A percentile compares a stretch with the other conserved stretches of the same genome.
phyloP scores from a whole-genome alignment of 2,113 vertebrate genomes.

The Odocoileus virginianus region DNA sequence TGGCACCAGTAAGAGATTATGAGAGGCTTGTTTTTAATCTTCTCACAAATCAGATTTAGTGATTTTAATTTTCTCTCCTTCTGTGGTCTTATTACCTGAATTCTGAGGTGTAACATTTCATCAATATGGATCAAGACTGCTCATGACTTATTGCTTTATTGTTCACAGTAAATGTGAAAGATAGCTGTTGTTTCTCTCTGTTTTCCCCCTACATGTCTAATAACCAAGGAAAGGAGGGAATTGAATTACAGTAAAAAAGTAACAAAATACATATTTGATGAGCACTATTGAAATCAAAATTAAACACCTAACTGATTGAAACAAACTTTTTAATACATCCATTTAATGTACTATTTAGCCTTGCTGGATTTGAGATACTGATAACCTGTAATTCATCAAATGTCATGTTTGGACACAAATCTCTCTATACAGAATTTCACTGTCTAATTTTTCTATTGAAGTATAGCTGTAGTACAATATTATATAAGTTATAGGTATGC shows the following conservation, averaged over 20 bases:
- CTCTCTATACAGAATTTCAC: not conserved
- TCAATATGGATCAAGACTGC: slow-evolving; percentile 25
- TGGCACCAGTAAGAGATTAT: not conserved
- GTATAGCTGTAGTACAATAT: not conserved
- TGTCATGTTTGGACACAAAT: not conserved
- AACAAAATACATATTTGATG: slow-evolving; percentile 1
- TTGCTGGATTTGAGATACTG: not conserved
- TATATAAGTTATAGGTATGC: not conserved
- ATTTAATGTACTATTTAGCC: not conserved
- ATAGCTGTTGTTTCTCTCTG: not conserved
- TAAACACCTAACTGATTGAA: not conserved
- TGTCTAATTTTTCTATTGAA: not conserved
- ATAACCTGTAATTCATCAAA: not conserved
- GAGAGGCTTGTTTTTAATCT: slow-evolving; percentile 29
- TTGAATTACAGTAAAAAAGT: not conserved
- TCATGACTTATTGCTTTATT: not conserved
- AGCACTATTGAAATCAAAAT: not conserved
- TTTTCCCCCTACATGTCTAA: not conserved
- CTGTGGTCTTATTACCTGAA: not conserved
- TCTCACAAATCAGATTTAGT: slow-evolving; percentile 26
- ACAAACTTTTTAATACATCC: not conserved
- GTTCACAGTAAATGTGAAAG: slow-evolving; percentile 8
- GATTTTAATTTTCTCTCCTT: slow-evolving; percentile 55
- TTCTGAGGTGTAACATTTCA: slow-evolving; percentile 34
- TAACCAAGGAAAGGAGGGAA: not conserved